A percentile compares a stretch with the other conserved stretches of the same genome.
These are phyloP conservation scores for Colossoma macropomum DNA, from an alignment of 2,113 vertebrate genomes.

Conservation along the genomic window DNA sequence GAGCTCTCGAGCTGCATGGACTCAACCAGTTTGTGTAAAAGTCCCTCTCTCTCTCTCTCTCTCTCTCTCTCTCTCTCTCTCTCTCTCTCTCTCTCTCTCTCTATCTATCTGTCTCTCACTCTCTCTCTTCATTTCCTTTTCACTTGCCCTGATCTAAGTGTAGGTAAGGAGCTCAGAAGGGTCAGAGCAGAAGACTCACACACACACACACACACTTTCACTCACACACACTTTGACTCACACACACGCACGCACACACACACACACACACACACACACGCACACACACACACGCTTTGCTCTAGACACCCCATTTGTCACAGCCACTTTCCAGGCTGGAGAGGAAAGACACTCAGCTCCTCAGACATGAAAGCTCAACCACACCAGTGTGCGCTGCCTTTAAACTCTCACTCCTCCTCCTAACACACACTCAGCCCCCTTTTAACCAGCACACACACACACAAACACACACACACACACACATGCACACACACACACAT, in stretches of 20 bases:
- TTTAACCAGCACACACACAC: constrained; percentile 39
- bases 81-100: too few species aligned
- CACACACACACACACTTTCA: constrained; percentile 15
- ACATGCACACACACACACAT: constrained; percentile 15
- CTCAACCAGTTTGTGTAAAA: too few species aligned
- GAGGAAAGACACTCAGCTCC: constrained; percentile 20
- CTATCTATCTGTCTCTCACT: too few species aligned
- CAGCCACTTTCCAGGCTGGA: constrained; percentile 26
- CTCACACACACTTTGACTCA: not conserved
- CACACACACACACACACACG: constrained; percentile 13
- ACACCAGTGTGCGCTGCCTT: constrained; percentile 28
- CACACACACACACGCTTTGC: constrained; percentile 19
- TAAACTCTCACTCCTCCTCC: constrained; percentile 39
- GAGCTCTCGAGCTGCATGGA: too few species aligned
- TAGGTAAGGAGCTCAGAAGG: constrained; percentile 20
- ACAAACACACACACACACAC: constrained; percentile 34
- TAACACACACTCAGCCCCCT: constrained; percentile 24
- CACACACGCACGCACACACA: not conserved
- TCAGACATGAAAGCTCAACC: constrained; percentile 52
- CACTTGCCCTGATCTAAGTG: constrained; percentile 10
- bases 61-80: too few species aligned
- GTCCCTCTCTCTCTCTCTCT: not conserved
- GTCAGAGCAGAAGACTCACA: not conserved
- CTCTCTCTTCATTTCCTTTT: not conserved
- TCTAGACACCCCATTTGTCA: constrained; percentile 43